Evolutionary conservation across 2,797 vertebrate species (phyloP).

Genomic region (Brachyrhaphis roseni): DNA sequence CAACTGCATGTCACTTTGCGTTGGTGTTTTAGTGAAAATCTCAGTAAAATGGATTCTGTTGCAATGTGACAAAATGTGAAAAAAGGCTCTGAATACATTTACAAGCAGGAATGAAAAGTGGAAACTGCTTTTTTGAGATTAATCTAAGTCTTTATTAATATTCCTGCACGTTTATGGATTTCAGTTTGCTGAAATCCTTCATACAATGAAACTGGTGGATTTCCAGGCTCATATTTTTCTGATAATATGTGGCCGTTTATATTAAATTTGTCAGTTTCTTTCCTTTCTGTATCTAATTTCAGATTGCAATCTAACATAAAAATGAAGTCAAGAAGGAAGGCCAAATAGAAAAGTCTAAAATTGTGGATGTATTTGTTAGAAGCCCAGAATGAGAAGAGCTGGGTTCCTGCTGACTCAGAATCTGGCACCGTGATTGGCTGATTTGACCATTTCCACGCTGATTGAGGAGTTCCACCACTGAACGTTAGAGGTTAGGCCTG

Average conservation of each 20-base stretch:
- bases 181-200: background rate
- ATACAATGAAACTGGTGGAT: background rate
- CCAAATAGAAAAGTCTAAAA: background rate
- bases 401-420: slow-evolving; percentile 65
- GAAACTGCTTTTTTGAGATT: background rate
- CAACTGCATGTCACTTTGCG: background rate
- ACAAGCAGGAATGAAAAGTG: background rate
- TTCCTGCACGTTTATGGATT: background rate
- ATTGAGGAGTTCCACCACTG: slow-evolving; percentile 61
- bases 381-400: background rate
- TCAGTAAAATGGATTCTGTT: background rate
- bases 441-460: slow-evolving; percentile 54
- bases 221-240: background rate
- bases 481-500: slow-evolving; percentile 64
- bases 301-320: background rate
- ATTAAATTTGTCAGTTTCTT: background rate
- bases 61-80: background rate
- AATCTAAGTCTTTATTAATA: background rate
- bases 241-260: background rate
- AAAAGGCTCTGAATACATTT: background rate
- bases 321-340: background rate
- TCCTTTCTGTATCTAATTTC: background rate
- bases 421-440: slow-evolving; percentile 50
- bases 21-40: background rate
- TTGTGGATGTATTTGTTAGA: background rate